A percentile compares a stretch with the other conserved stretches of the same genome.
Conservation (phyloP, 2,113 vertebrate species). For the Lycocorax pyrrhopterus region DNA sequence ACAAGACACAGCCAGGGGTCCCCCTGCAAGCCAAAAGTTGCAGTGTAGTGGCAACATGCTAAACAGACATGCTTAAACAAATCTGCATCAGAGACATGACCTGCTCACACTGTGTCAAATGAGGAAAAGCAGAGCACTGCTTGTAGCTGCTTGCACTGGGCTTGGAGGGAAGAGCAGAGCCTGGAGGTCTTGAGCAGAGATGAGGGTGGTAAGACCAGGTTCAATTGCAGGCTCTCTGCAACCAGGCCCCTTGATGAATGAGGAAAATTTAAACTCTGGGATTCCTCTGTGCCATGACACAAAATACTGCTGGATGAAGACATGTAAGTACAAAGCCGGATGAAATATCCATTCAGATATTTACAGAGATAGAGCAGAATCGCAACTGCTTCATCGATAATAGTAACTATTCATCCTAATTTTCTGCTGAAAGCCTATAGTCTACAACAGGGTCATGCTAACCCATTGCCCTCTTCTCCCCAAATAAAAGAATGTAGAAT, state of each 20-base stretch:
- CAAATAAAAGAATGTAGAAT: not conserved
- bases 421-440: not conserved
- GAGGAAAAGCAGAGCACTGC: not conserved
- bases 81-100: not conserved
- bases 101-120: not conserved
- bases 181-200: not conserved
- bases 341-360: not conserved
- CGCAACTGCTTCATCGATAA: not conserved
- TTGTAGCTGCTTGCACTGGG: not conserved
- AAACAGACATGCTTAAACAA: not conserved
- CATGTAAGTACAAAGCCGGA: not conserved
- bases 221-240: not conserved
- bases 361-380: not conserved
- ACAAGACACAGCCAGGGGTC: not conserved
- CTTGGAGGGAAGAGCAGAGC: not conserved
- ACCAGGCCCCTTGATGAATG: not conserved
- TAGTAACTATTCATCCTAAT: not conserved
- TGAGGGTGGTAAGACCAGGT: not conserved
- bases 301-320: not conserved
- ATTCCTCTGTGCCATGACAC: not conserved
- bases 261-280: not conserved
- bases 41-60: not conserved
- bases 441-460: not conserved
- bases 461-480: not conserved
- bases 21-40: not conserved